Base-by-base conservation (phyloP, 1,140 invertebrate genomes). In the Asbolus verrucosus region DNA sequence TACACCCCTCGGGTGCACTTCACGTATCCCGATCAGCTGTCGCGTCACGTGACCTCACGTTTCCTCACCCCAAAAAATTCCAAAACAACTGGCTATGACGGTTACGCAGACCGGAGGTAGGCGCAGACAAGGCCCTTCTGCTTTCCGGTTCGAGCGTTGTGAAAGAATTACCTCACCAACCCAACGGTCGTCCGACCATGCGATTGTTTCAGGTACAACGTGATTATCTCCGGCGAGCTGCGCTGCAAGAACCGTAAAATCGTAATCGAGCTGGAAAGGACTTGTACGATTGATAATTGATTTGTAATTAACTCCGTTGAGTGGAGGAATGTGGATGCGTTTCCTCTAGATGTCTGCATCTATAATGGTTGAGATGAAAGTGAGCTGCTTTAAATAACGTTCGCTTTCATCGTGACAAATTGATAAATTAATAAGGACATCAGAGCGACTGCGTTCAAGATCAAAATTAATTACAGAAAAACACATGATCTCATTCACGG, bases 11-110 rank as follows among this genome's bases (percentile, higher is more conserved):
- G 41, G 41, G 15, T 6, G 14, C 4, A 54, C 36, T 67, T n/a
- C n/a, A n/a, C n/a, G n/a, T n/a, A n/a, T n/a, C 31, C 65, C 21
- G 39, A 67, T 67, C 65, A 67, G 65, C 65, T 67, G 65, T 67
- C 65, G 65, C 8, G 6, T 59, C 65, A 67, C 65, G 65, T 67
- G 65, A 67, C 36, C 14, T 67, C 41, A 43, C 43, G 65, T 36
- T 54, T 67, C 41, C 65, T 67, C 43, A 67, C 65, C 65, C 65
- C 24, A 36, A 27, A 31, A 50, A 67, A 14, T 50, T 24, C 65
- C 60, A 30, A 36, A 65, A 65, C 62, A 60, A 67, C 65, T 59
- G 65, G 46, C 46, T 50, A 30, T 61, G 50, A 59, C 66, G 50
- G 50, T 68, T 68, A 59, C 0, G 15, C n/a, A 36, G 4, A 68